A percentile compares a stretch with the other conserved stretches of the same genome.
phyloP scores from a whole-genome alignment of 2,113 vertebrate genomes.

The Oxyura jamaicensis region DNA sequence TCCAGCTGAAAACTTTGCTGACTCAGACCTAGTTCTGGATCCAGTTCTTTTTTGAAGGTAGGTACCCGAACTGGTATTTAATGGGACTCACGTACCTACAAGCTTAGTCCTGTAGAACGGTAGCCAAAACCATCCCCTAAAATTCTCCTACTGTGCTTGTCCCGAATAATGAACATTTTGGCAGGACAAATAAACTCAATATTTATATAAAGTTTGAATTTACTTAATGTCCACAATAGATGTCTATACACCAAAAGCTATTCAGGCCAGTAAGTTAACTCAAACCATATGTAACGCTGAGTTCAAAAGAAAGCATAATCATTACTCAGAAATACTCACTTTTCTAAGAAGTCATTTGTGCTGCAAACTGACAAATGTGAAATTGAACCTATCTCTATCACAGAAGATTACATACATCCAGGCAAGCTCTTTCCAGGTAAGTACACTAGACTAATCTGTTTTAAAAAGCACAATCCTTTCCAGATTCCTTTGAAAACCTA shows the following conservation, averaged over 20 bases:
- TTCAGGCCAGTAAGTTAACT: slow-evolving; percentile 9
- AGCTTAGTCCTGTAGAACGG: not conserved
- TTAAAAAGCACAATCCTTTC: not conserved
- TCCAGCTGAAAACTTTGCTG: not conserved
- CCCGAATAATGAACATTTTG: not conserved
- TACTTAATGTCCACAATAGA: not conserved
- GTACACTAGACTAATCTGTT: too few relatives aligned
- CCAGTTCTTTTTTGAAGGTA: not conserved
- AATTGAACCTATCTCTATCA: not conserved
- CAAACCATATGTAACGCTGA: not conserved
- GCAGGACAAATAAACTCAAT: not conserved
- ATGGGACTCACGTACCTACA: not conserved
- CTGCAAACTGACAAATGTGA: not conserved
- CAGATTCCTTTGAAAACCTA: not conserved
- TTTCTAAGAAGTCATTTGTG: not conserved
- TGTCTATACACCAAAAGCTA: not conserved
- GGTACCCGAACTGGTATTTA: not conserved
- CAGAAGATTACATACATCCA: not conserved
- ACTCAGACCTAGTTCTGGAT: not conserved
- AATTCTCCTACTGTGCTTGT: not conserved
- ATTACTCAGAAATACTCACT: not conserved
- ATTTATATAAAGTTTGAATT: not conserved
- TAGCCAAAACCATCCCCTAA: not conserved
- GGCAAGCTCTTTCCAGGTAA: not conserved
- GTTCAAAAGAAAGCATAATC: slow-evolving; percentile 27